Base-by-base conservation (phyloP, 30 jellyfish, hydroid and myxozoan genomes). In the Hydra vulgaris region DNA sequence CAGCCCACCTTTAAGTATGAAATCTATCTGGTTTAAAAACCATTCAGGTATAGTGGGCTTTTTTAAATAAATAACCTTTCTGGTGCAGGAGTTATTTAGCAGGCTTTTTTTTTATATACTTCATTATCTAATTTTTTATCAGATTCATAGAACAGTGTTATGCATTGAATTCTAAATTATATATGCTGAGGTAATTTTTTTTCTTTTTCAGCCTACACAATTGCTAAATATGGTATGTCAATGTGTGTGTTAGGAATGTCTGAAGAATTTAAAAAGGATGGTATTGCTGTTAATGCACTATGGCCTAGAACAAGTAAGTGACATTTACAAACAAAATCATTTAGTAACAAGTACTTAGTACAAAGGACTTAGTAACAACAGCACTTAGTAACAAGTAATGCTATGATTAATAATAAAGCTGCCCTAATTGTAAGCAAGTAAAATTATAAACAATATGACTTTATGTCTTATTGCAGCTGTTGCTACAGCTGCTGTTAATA, bases 241-340 rank as follows among this genome's bases (percentile, higher is more conserved):
- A 94, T 94, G 99, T 94, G 96, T 73, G 95, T 86, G 68, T 87
- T 88, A 68, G 99, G 99, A 66, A 94, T 94, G 99, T 89, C 99
- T 15, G 97, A 88, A 82, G 99, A 94, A 76, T 94, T 94, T 78
- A 88, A 83, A 74, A 69, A 77, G 5, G 95, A 94, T 53, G 95
- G 95, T 4, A 79, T 94, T 7, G 96, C 99, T 7, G 96, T 88
- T 71, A 94, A 94, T 82, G 99, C 96, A 1, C 66, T 94, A 25
- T 94, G 99, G 99, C 99, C 99, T 15, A 75, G 75, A 79, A 94
- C 96, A 83, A 96, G 97, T 90, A 71, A 7, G 22, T n/a, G n/a
- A 18, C 17, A 18, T n/a, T n/a, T n/a, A n/a, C n/a, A n/a, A n/a
- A n/a, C n/a, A n/a, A n/a, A n/a, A n/a, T n/a, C n/a, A n/a, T n/a